Conservation (phyloP, 2,888 invertebrate genomes). For the Allolobophora icterica region DNA sequence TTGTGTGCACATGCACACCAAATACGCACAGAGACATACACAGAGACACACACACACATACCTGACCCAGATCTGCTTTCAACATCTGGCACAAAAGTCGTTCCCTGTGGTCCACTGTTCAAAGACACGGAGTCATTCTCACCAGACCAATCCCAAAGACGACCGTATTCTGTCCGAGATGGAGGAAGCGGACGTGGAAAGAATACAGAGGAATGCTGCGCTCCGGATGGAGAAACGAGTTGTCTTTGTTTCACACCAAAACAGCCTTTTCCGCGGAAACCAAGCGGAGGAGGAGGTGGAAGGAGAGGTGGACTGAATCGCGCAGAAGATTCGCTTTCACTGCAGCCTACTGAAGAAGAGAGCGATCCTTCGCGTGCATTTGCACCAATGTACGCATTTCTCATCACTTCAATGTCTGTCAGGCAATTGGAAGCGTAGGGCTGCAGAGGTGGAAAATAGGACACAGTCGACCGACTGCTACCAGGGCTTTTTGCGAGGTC, state of each 20-base stretch:
- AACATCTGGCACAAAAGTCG: background rate
- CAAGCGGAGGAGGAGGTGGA: background rate
- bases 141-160: background rate
- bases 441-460: background rate
- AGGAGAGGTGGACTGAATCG: background rate
- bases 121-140: background rate
- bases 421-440: background rate
- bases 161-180: background rate
- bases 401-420: background rate
- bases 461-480: background rate
- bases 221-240: background rate
- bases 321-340: background rate
- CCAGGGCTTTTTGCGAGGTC: background rate
- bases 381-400: background rate
- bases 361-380: background rate
- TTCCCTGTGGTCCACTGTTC: background rate
- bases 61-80: background rate
- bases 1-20: no score
- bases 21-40: no score
- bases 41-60: background rate
- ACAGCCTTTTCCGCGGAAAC: background rate
- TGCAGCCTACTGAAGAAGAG: background rate
- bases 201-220: background rate
- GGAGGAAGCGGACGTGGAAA: background rate
- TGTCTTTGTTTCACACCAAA: background rate